Conservation (phyloP, 2,888 invertebrate species). For the Caenorhabditis sp. region DNA sequence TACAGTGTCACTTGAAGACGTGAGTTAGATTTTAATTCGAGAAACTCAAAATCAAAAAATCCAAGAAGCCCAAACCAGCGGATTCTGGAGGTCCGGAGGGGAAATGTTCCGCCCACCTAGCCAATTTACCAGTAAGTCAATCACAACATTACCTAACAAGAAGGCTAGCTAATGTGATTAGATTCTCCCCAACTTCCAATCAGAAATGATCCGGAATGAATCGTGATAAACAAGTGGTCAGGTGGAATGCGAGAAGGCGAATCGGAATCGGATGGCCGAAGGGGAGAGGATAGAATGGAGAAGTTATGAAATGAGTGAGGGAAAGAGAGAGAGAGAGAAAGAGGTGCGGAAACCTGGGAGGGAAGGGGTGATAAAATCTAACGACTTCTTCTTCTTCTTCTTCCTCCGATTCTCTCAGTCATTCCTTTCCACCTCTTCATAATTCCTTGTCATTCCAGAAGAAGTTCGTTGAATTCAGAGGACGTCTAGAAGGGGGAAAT, state of each 20-base stretch:
- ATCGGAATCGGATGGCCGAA: background rate
- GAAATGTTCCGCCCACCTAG: too few relatives aligned
- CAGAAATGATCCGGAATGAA: background rate
- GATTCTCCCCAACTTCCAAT: background rate
- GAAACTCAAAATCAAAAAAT: too few relatives aligned
- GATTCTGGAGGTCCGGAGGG: too few relatives aligned
- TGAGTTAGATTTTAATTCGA: too few relatives aligned
- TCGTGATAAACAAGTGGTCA: slow-evolving; percentile 14
- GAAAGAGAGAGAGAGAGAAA: background rate
- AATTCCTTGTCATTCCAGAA: background rate
- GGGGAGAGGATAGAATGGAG: slow-evolving; percentile 4
- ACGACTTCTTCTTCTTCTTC: slow-evolving; percentile 53
- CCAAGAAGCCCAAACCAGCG: too few relatives aligned
- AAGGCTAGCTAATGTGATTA: background rate
- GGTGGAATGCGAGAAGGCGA: background rate
- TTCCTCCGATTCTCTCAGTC: background rate
- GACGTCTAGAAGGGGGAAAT: background rate
- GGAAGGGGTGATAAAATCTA: slow-evolving; percentile 53
- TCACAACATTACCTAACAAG: too few relatives aligned
- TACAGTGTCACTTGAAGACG: too few relatives aligned
- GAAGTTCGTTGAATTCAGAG: background rate
- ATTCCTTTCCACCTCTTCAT: background rate
- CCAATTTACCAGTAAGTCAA: too few relatives aligned
- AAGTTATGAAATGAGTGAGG: slow-evolving; percentile 11
- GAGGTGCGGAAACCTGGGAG: slow-evolving; percentile 11